These are phyloP conservation scores for Dromas ardeola DNA, from an alignment of 2,113 vertebrate species.

Conservation along the genomic window DNA sequence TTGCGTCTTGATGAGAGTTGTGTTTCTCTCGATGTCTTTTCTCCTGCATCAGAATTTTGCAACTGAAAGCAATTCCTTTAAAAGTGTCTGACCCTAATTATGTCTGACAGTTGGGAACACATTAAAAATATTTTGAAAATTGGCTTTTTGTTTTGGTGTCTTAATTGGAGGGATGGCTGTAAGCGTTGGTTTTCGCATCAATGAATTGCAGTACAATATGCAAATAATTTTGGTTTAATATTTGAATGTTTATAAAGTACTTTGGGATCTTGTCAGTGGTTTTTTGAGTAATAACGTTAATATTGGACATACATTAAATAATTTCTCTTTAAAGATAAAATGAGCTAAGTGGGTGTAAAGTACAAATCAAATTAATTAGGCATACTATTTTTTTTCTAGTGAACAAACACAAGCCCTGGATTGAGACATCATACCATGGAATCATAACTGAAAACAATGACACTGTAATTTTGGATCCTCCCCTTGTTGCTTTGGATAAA, in stretches of 20 bases:
- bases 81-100: background rate
- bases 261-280: background rate
- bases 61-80: background rate
- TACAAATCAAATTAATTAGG: background rate
- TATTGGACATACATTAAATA: background rate
- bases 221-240: background rate
- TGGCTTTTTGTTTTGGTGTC: background rate
- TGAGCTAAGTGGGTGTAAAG: background rate
- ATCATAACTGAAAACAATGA: constrained; percentile 95
- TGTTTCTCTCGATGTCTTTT: background rate
- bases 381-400: constrained; percentile 72
- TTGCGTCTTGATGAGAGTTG: background rate
- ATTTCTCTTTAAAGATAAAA: background rate
- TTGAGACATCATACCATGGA: constrained; percentile 95
- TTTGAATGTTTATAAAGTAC: background rate
- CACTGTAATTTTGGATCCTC: constrained; percentile 92
- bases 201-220: background rate
- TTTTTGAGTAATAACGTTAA: background rate
- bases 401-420: constrained; percentile 98
- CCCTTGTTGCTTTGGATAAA: constrained; percentile 95
- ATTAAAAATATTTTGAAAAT: background rate
- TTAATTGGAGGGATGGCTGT: background rate
- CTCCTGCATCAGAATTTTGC: background rate
- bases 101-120: background rate
- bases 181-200: background rate